Percentiles rank a stretch among this genome's conserved stretches.
These are phyloP conservation scores for Pyrgus malvae DNA, from an alignment of 2,888 invertebrate species.

Conservation along the genomic window DNA sequence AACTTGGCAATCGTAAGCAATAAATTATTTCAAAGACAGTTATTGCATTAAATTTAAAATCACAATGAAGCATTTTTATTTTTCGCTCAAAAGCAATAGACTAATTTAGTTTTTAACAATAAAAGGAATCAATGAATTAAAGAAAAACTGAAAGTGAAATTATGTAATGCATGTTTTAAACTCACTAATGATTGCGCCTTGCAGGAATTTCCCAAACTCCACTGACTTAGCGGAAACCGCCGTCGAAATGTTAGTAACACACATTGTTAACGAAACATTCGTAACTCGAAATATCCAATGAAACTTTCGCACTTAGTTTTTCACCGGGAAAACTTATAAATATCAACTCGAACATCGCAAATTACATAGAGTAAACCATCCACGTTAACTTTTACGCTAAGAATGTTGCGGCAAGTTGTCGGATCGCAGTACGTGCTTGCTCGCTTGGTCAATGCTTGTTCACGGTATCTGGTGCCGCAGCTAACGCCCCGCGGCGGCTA, in stretches of 20 bases:
- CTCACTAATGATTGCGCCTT: constrained; percentile 63
- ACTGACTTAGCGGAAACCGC: constrained; percentile 50
- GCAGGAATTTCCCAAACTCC: constrained; percentile 56
- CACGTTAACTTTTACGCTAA: constrained; percentile 80
- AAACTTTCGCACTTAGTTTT: constrained; percentile 63
- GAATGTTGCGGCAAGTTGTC: constrained; percentile 79
- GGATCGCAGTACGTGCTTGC: constrained; percentile 67
- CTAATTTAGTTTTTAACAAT: too few species aligned
- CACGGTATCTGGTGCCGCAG: constrained; percentile 60
- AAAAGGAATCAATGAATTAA: not conserved
- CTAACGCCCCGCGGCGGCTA: constrained; percentile 51
- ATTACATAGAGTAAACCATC: constrained; percentile 80
- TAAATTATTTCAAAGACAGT: too few species aligned
- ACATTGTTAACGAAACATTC: constrained; percentile 55
- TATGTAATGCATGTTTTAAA: constrained; percentile 37
- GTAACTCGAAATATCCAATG: constrained; percentile 54
- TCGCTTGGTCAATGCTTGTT: constrained; percentile 70
- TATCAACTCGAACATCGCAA: constrained; percentile 73
- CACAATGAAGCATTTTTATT: too few species aligned
- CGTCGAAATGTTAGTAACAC: constrained; percentile 53
- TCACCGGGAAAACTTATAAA: constrained; percentile 54
- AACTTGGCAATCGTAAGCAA: too few species aligned
- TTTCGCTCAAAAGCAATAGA: too few species aligned
- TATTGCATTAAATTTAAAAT: too few species aligned
- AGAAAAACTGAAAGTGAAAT: constrained; percentile 42